Evolutionary conservation across 2,888 invertebrate species (phyloP).

Genomic region (Hylaea fasciaria): DNA sequence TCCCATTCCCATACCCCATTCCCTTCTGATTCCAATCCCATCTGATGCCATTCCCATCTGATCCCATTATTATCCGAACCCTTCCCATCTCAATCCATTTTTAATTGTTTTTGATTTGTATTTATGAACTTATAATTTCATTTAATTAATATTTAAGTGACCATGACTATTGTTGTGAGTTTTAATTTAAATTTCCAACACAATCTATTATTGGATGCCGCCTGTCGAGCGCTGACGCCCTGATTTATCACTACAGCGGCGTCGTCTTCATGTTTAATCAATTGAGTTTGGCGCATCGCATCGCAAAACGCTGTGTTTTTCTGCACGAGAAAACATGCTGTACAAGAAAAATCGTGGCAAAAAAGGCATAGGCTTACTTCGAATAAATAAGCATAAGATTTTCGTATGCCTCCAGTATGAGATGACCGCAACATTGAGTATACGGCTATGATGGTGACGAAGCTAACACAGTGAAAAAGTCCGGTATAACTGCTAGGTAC

Average conservation of each 20-base stretch:
- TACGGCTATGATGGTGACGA: no score
- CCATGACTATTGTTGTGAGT: background rate
- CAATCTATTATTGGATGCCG: constrained; percentile 15
- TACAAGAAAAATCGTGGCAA: background rate
- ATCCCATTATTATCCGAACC: no score
- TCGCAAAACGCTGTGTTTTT: constrained; percentile 10
- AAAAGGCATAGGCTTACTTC: no score
- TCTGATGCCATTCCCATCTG: no score
- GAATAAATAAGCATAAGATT: background rate
- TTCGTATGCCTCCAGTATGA: background rate
- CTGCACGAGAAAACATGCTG: background rate
- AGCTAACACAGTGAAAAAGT: no score
- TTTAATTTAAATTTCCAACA: constrained; percentile 19
- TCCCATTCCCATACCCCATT: no score
- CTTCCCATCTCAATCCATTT: no score
- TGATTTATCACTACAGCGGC: constrained; percentile 31
- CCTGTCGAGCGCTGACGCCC: constrained; percentile 21
- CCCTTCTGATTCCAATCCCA: no score
- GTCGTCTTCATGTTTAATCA: constrained; percentile 36
- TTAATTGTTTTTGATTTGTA: no score
- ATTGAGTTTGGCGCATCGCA: constrained; percentile 27
- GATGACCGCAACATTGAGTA: background rate
- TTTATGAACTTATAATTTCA: no score
- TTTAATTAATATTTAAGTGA: no score
- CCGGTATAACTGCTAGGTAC: no score